phyloP scores from a whole-genome alignment of 1,140 invertebrate species.

The Zelostemma sp. region DNA sequence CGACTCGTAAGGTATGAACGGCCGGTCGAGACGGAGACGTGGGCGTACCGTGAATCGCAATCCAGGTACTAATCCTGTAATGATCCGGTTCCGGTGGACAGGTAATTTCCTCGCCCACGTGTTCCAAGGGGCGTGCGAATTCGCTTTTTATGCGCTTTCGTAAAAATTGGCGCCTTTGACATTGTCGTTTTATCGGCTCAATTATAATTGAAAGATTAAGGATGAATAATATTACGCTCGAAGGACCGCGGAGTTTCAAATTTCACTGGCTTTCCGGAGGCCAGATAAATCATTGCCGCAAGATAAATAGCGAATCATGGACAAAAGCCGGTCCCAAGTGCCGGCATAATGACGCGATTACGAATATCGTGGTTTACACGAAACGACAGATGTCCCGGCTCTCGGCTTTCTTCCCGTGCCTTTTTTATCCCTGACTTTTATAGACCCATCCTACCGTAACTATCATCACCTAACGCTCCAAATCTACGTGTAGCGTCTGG shows the following conservation, averaged over 20 bases:
- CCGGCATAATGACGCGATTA: not conserved
- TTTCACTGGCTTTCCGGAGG: no score
- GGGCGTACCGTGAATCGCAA: conserved; percentile 31
- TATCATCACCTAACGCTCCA: not conserved
- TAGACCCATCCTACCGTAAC: conserved; percentile 1
- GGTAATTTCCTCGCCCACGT: conserved; percentile 56
- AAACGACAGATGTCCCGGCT: conserved; percentile 3
- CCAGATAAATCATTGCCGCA: not conserved
- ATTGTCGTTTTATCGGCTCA: conserved; percentile 1
- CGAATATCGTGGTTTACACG: not conserved
- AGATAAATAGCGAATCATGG: not conserved
- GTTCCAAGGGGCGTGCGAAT: conserved; percentile 22
- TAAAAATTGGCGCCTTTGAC: conserved; percentile 5
- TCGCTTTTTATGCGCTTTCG: conserved; percentile 3
- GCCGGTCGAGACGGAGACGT: conserved; percentile 13
- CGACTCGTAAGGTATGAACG: conserved; percentile 40
- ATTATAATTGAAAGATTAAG: conserved; percentile 4
- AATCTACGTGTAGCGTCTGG: not conserved
- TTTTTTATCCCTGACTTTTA: not conserved
- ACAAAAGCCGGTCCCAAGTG: not conserved
- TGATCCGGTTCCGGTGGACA: conserved; percentile 53
- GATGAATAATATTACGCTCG: not conserved
- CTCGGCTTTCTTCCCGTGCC: not conserved
- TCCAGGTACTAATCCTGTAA: conserved; percentile 36
- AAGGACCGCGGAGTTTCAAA: no score